These are phyloP conservation scores for Yasuhikotakia modesta DNA, from an alignment of 2,797 vertebrate species.

Conservation along the genomic window DNA sequence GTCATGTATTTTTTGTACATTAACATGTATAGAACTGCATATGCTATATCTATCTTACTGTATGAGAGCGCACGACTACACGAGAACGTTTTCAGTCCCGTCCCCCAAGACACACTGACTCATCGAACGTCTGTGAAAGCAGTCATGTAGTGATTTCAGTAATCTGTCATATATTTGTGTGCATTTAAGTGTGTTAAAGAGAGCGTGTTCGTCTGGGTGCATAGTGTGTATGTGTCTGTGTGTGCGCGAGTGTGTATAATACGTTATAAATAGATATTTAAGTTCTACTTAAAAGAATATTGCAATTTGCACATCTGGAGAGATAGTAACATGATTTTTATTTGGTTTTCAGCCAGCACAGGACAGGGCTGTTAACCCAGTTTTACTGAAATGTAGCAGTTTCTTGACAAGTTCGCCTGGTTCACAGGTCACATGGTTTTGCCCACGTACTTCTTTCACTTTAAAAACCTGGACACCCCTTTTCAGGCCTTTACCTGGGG, in stretches of 20 bases:
- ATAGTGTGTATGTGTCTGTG: conserved; percentile 17
- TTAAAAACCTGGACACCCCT: no score
- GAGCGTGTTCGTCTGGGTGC: conserved; percentile 33
- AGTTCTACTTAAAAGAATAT: conserved; percentile 95
- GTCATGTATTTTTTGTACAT: conserved; percentile 60
- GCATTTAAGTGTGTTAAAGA: conserved; percentile 56
- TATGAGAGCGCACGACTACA: conserved; percentile 44
- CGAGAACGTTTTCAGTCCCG: conserved; percentile 42
- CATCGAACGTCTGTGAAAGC: conserved; percentile 43
- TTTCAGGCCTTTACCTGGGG: not conserved
- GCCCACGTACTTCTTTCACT: not conserved
- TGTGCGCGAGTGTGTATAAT: conserved; percentile 59
- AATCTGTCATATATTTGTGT: conserved; percentile 48
- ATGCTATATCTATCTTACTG: conserved; percentile 54
- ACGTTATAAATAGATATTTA: conserved; percentile 75
- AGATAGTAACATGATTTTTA: conserved; percentile 78
- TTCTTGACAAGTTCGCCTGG: conserved; percentile 85
- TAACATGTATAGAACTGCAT: conserved; percentile 57
- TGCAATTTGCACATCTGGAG: conserved; percentile 99
- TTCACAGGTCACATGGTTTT: conserved; percentile 50
- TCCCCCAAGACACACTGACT: conserved; percentile 49
- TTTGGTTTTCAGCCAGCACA: conserved; percentile 72
- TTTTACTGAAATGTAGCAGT: conserved; percentile 89
- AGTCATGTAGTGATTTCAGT: conserved; percentile 42
- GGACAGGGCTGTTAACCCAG: conserved; percentile 75